These are phyloP conservation scores for Phrixothrix hirtus DNA, from an alignment of 2,888 invertebrate genomes.

Conservation along the genomic window DNA sequence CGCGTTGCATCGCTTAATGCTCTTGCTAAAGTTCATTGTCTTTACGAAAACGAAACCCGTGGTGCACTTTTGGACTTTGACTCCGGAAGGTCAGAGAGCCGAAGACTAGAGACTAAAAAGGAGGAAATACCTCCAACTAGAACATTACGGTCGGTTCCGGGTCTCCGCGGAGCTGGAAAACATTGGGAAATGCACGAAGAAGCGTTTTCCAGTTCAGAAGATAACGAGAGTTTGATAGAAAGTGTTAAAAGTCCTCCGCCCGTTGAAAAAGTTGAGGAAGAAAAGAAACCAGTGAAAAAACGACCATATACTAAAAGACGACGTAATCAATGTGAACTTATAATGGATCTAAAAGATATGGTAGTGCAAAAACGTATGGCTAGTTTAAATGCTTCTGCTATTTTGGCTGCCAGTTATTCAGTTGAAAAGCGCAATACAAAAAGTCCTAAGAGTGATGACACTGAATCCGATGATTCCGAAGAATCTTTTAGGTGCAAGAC, in stretches of 20 bases:
- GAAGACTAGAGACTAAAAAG: constrained; percentile 35
- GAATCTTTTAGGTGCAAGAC: constrained; percentile 50
- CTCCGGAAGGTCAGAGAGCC: constrained; percentile 48
- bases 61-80: constrained; percentile 64
- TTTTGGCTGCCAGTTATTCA: constrained; percentile 83
- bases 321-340: constrained; percentile 65
- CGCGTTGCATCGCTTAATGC: constrained; percentile 89
- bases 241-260: constrained; percentile 43
- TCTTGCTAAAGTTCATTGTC: constrained; percentile 85
- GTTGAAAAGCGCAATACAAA: constrained; percentile 64
- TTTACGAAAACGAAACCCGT: constrained; percentile 86
- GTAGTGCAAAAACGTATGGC: constrained; percentile 90
- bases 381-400: constrained; percentile 86
- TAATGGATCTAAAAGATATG: constrained; percentile 85
- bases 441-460: constrained; percentile 61
- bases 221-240: constrained; percentile 35
- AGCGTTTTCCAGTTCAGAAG: constrained; percentile 62
- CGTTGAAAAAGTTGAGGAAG: constrained; percentile 47
- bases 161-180: constrained; percentile 75
- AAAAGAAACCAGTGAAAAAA: constrained; percentile 55
- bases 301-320: constrained; percentile 59
- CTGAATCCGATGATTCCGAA: constrained; percentile 59
- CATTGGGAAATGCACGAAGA: constrained; percentile 82
- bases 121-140: constrained; percentile 49
- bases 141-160: constrained; percentile 72